Conservation (phyloP, 2,113 vertebrate species). For the Puffinus mauretanicus region DNA sequence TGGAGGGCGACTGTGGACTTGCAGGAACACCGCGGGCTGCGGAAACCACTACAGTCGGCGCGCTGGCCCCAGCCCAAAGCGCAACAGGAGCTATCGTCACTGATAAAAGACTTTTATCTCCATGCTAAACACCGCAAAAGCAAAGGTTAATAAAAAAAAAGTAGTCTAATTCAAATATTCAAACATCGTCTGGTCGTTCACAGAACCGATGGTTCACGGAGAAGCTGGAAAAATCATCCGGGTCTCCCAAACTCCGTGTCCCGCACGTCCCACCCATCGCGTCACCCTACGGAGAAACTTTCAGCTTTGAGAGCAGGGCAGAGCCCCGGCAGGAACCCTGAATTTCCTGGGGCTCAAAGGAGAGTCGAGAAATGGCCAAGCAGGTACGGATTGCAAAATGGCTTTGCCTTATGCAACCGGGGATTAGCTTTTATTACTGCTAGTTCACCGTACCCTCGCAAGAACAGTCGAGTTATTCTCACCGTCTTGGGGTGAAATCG, state of each 20-base stretch:
- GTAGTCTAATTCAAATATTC: background rate
- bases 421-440: no score
- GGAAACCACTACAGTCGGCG: background rate
- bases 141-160: background rate
- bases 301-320: background rate
- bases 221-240: background rate
- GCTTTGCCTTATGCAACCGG: background rate
- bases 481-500: rapidly evolving
- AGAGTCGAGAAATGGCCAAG: background rate
- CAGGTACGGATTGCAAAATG: background rate
- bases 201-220: background rate
- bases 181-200: background rate
- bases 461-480: background rate
- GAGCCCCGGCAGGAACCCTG: background rate
- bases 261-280: rapidly evolving
- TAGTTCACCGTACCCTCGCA: rapidly evolving
- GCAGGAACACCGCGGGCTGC: rapidly evolving
- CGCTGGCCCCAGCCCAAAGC: background rate
- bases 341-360: background rate
- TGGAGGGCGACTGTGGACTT: background rate
- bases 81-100: rapidly evolving
- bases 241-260: background rate
- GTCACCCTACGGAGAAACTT: background rate
- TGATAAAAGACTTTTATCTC: background rate
- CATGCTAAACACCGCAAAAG: background rate